A percentile compares a stretch with the other conserved stretches of the same genome.
Conservation (phyloP, 2,888 invertebrate species). For the Cabera pusaria region DNA sequence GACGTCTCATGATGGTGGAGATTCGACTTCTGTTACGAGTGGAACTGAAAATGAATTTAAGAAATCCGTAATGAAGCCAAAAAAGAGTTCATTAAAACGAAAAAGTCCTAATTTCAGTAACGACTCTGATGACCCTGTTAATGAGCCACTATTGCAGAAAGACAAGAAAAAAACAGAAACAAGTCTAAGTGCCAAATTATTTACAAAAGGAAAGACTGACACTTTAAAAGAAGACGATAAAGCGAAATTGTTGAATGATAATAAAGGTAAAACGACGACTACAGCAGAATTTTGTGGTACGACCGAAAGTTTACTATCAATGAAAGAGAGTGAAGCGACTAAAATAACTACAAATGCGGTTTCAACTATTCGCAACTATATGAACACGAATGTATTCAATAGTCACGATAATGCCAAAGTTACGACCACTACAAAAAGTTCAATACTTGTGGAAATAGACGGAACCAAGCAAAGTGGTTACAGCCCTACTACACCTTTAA, state of each 20-base stretch:
- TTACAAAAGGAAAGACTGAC: constrained; percentile 70
- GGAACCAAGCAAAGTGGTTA: constrained; percentile 47
- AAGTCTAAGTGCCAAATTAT: constrained; percentile 69
- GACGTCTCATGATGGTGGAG: constrained; percentile 73
- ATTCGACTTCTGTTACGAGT: constrained; percentile 66
- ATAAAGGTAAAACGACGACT: constrained; percentile 36
- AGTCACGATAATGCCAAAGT: constrained; percentile 41
- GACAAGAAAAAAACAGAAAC: constrained; percentile 54
- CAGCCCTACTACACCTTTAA: constrained; percentile 60
- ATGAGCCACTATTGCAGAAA: constrained; percentile 70
- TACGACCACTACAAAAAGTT: constrained; percentile 46
- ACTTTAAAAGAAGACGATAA: constrained; percentile 40
- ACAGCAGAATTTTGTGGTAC: constrained; percentile 35
- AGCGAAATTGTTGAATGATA: constrained; percentile 40
- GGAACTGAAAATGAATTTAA: constrained; percentile 69
- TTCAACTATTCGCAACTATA: constrained; percentile 55
- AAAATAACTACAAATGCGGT: constrained; percentile 20
- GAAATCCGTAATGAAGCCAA: constrained; percentile 66
- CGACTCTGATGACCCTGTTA: constrained; percentile 69
- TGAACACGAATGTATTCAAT: constrained; percentile 63
- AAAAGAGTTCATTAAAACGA: constrained; percentile 67
- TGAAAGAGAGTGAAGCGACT: constrained; percentile 33
- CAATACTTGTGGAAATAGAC: constrained; percentile 65
- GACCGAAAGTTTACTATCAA: constrained; percentile 39
- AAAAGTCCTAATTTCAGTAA: constrained; percentile 63